phyloP scores from a whole-genome alignment of 2,113 vertebrate genomes.

The Sigmodon hispidus region DNA sequence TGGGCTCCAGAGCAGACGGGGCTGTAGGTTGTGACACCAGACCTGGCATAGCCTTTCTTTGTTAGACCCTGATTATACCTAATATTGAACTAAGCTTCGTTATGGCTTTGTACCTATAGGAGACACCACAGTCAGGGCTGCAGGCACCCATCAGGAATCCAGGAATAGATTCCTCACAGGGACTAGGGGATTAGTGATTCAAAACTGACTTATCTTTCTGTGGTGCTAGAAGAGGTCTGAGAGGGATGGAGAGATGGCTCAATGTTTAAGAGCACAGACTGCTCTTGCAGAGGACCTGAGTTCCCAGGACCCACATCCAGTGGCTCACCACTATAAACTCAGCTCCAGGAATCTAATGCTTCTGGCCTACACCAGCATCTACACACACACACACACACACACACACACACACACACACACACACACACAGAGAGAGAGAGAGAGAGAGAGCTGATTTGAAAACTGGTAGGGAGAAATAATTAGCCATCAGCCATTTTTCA shows the following conservation, averaged over 20 bases:
- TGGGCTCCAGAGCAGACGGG: neutral
- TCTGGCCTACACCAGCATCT: neutral
- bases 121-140: neutral
- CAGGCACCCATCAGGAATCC: neutral
- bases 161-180: neutral
- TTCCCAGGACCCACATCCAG: neutral
- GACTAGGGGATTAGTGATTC: no score
- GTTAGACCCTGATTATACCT: neutral
- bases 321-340: neutral
- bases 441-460: neutral
- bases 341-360: neutral
- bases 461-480: neutral
- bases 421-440: no score
- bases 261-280: neutral
- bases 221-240: neutral
- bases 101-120: neutral
- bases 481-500: neutral
- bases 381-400: neutral
- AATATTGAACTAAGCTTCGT: neutral
- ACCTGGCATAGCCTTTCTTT: no score
- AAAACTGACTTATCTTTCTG: constrained; percentile 37
- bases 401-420: neutral
- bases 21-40: neutral
- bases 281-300: neutral
- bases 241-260: neutral